Conservation (phyloP, 2,888 invertebrate species). For the Eristalis tenax region DNA sequence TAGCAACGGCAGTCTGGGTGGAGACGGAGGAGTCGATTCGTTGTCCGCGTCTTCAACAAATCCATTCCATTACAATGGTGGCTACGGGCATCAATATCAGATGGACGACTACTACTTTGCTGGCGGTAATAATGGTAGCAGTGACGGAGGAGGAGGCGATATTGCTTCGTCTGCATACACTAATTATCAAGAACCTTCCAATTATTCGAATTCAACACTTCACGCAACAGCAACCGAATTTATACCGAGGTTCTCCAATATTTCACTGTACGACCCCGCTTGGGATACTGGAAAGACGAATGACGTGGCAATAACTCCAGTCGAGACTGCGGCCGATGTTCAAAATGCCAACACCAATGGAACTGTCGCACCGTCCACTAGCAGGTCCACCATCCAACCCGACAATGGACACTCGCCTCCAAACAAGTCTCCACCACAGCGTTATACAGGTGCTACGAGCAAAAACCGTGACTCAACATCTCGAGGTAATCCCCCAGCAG, state of each 20-base stretch:
- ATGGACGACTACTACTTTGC: slow-evolving; percentile 39
- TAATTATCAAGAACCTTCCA: slow-evolving; percentile 20
- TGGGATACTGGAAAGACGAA: neutral
- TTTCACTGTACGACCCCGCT: slow-evolving; percentile 73
- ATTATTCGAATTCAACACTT: slow-evolving; percentile 75
- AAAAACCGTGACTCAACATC: slow-evolving; percentile 66
- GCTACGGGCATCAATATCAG: slow-evolving; percentile 28
- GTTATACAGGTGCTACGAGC: slow-evolving; percentile 72
- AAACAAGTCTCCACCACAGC: slow-evolving; percentile 63
- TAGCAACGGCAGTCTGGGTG: neutral
- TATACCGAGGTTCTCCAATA: slow-evolving; percentile 78
- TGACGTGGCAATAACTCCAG: slow-evolving; percentile 3
- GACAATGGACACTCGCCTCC: slow-evolving; percentile 1
- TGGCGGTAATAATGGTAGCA: slow-evolving; percentile 21
- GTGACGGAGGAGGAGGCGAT: neutral
- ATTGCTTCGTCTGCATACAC: neutral
- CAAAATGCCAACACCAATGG: slow-evolving; percentile 43
- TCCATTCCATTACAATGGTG: slow-evolving; percentile 62
- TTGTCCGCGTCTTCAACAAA: slow-evolving; percentile 31
- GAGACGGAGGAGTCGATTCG: slow-evolving; percentile 30
- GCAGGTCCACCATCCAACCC: neutral
- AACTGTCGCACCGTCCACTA: slow-evolving; percentile 1
- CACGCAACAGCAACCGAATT: slow-evolving; percentile 80
- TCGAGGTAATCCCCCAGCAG: slow-evolving; percentile 23
- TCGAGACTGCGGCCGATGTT: slow-evolving; percentile 19